Evolutionary conservation across 2,797 vertebrate genomes (phyloP).

Genomic region (Lerista edwardsae): DNA sequence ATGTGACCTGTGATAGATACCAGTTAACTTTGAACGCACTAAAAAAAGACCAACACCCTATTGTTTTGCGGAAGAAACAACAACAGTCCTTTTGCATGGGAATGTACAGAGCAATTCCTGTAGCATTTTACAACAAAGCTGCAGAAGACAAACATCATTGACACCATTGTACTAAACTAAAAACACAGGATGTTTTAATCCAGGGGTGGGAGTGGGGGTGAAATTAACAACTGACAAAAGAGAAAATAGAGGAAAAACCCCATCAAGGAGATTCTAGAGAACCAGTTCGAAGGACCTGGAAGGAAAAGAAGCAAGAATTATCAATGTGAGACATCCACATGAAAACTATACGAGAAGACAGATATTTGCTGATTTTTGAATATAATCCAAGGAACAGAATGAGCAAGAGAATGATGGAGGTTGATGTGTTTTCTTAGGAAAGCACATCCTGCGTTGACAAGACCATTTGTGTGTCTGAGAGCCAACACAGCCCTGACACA

Average conservation of each 20-base stretch:
- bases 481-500: not conserved
- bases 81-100: not conserved
- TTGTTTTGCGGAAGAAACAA: not conserved
- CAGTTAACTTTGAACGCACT: not conserved
- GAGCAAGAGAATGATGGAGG: conserved; percentile 22
- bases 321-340: conserved; percentile 39
- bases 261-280: conserved; percentile 19
- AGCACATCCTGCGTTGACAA: conserved; percentile 76
- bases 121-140: conserved; percentile 37
- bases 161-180: conserved; percentile 44
- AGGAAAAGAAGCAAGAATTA: not conserved
- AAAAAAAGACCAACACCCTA: not conserved
- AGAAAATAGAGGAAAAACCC: conserved; percentile 6
- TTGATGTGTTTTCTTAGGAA: conserved; percentile 43
- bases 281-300: not conserved
- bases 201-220: not conserved
- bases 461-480: conserved; percentile 65
- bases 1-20: not conserved
- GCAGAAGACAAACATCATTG: conserved; percentile 42
- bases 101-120: conserved; percentile 41
- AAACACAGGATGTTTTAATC: conserved; percentile 57
- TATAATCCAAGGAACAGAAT: conserved; percentile 40
- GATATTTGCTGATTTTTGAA: conserved; percentile 56
- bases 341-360: conserved; percentile 45
- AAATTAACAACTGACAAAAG: conserved; percentile 30